phyloP scores from a whole-genome alignment of 37 sponge, comb jelly and placozoan genomes.

The Ianthella basta region DNA sequence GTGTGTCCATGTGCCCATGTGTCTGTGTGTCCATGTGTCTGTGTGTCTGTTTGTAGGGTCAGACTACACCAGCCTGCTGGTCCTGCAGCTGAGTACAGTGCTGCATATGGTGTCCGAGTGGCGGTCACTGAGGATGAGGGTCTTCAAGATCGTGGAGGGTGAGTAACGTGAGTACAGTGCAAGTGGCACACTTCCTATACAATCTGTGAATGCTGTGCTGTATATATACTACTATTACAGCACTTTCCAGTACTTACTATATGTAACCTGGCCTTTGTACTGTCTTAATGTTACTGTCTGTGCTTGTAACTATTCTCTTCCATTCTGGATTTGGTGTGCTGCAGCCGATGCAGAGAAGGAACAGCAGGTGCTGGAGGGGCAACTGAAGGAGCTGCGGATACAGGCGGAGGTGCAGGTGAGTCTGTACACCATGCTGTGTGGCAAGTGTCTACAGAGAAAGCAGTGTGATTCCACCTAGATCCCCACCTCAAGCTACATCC shows the following conservation, averaged over 20 bases:
- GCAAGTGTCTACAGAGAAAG: too few species aligned
- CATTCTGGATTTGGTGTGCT: not conserved
- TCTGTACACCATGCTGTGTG: too few species aligned
- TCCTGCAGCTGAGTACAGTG: conserved; percentile 92
- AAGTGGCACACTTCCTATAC: too few species aligned
- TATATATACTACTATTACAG: too few species aligned
- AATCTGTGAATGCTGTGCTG: too few species aligned
- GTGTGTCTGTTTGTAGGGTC: conserved; percentile 36
- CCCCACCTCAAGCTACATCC: not conserved
- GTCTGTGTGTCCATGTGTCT: not conserved
- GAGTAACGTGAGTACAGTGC: not conserved
- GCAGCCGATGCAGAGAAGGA: conserved; percentile 46
- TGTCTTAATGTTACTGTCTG: not conserved
- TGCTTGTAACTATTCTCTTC: not conserved
- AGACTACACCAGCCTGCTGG: conserved; percentile 84
- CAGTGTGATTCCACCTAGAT: not conserved
- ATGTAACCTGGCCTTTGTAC: too few species aligned
- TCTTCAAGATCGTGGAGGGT: conserved; percentile 72
- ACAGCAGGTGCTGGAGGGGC: conserved; percentile 52
- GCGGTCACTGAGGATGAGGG: conserved; percentile 70
- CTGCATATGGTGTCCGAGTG: conserved; percentile 93
- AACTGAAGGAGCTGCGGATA: conserved; percentile 77
- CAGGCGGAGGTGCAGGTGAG: conserved; percentile 71
- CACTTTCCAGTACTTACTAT: too few species aligned
- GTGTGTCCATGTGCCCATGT: not conserved